Percentiles rank a stretch among this genome's conserved stretches.
phyloP scores from a whole-genome alignment of 1,140 invertebrate genomes.

The Drosophila ohnishii region DNA sequence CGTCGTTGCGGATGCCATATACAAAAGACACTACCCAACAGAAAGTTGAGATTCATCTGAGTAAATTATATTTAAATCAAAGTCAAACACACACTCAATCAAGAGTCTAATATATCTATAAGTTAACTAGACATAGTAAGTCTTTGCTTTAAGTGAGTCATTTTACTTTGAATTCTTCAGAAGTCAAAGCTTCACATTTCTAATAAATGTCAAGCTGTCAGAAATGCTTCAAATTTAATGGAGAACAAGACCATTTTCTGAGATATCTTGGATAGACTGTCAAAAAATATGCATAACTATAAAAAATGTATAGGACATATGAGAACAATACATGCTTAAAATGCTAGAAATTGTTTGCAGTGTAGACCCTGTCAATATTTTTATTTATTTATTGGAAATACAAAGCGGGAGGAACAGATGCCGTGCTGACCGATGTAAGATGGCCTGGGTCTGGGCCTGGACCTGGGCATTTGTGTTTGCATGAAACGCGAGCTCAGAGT shows the following conservation, averaged over 20 bases:
- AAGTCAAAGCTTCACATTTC: not conserved
- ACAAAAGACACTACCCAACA: constrained; percentile 24
- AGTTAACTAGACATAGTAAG: not conserved
- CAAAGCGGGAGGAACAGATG: constrained; percentile 2
- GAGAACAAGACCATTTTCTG: not conserved
- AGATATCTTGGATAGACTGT: not conserved
- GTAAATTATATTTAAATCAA: not conserved
- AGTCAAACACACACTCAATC: not conserved
- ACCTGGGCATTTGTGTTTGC: constrained; percentile 17
- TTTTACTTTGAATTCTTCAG: not conserved
- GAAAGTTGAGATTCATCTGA: not conserved
- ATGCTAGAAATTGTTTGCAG: not conserved
- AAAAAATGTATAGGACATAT: not conserved
- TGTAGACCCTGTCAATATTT: constrained; percentile 6
- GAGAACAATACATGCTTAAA: not conserved
- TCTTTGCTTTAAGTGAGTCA: not conserved
- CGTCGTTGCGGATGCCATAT: not conserved
- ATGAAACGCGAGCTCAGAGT: constrained; percentile 35
- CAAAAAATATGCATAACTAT: not conserved
- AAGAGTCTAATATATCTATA: constrained; percentile 4
- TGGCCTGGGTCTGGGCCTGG: not conserved
- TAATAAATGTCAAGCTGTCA: constrained; percentile 18
- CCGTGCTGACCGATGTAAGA: constrained; percentile 26
- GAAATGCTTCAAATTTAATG: constrained; percentile 8
- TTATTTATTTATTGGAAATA: constrained; percentile 12